Base-by-base conservation (phyloP, 1,140 invertebrate genomes). In the Araneus ventricosus region DNA sequence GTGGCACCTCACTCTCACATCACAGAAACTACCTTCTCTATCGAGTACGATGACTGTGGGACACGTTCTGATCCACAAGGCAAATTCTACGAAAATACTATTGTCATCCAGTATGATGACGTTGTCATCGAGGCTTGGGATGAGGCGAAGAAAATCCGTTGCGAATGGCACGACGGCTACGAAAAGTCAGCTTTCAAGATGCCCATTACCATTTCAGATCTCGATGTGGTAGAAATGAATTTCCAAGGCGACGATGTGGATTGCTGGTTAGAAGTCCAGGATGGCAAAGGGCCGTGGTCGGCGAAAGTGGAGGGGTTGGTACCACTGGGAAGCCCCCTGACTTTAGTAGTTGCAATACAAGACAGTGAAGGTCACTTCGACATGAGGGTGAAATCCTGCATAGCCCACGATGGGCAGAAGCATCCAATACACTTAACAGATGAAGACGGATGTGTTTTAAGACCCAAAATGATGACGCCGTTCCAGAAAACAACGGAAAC, bases 211-310 rank as follows among this genome's bases (percentile, higher is more conserved):
- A 98, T 99, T 94, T 98, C 98, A 39, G 98, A 99, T 95, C 96
- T 99, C 90, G 98, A 99, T 95, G 98, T 99, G 20, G 98, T 99
- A 93, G 98, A 99, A 95, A 96, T 99, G 39, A 98, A 99, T 95
- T 99, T 99, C 95, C 95, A 95, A 93, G 94, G 94, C 0, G 92
- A 93, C 96, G 99, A 99, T 95, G 98, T 99, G n/a, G 98, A 99
- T 95, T 99, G 98, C 94, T 99, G 98, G 98, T 98, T 99, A 98
- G 98, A 99, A 96, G 99, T 99, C 93, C 98, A 99, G 95, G 98
- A 99, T 94, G 98, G 98, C 8, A 98, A 98, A 95, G 98, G 98
- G 17, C 98, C 98, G 0, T 99, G 98, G 98, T 98, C 98, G 10
- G 97, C 98, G 27, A 98, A 98, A 1, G 98, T 99, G 0, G 98